These are phyloP conservation scores for Smutsia temminckii DNA, from an alignment of 2,797 vertebrate genomes.

Conservation along the genomic window DNA sequence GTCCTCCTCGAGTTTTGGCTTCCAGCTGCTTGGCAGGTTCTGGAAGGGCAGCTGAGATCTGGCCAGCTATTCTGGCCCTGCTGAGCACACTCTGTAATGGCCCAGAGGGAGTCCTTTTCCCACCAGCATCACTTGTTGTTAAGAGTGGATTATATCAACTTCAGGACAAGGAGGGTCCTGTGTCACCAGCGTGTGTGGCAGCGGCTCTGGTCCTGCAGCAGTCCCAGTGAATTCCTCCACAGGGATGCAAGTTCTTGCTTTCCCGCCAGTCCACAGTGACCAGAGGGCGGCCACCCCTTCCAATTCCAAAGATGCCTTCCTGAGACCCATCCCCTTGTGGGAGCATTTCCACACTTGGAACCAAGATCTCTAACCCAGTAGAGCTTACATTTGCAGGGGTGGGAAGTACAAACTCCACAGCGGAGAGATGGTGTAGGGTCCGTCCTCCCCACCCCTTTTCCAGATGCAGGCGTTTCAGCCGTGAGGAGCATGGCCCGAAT, in stretches of 20 bases:
- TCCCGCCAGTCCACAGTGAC: neutral
- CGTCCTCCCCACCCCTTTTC: rapidly evolving
- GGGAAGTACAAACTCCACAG: neutral
- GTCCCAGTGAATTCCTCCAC: no score
- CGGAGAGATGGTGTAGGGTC: neutral
- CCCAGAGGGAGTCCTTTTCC: neutral
- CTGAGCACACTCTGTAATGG: neutral
- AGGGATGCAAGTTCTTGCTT: neutral
- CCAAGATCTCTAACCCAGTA: neutral
- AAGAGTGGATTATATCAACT: neutral
- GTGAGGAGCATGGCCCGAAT: neutral
- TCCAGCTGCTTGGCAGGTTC: neutral
- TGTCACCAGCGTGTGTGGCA: neutral
- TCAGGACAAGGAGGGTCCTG: neutral
- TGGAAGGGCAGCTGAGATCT: neutral
- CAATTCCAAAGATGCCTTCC: neutral
- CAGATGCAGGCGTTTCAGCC: neutral
- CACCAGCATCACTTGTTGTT: neutral
- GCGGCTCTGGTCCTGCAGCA: rapidly evolving
- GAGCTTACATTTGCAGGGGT: neutral
- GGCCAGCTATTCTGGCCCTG: neutral
- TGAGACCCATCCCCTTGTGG: neutral
- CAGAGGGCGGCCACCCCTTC: neutral
- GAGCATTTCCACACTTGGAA: neutral
- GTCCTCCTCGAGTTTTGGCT: neutral